A percentile compares a stretch with the other conserved stretches of the same genome.
phyloP scores from a whole-genome alignment of 2,797 vertebrate genomes.

The Harpagifer antarcticus region DNA sequence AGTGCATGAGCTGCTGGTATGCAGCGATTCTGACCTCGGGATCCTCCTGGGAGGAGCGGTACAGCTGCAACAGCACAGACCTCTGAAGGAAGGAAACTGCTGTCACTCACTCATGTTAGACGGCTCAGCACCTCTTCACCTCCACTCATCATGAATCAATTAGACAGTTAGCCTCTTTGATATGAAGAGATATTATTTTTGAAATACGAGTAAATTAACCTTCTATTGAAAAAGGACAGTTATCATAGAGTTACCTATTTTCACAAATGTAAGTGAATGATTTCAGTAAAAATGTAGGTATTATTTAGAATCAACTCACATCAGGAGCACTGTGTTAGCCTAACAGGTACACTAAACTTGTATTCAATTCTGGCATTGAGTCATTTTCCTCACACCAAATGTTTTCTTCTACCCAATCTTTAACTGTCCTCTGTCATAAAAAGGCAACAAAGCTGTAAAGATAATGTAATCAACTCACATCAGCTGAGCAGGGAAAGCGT shows the following conservation, averaged over 20 bases:
- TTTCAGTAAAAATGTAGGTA: no score
- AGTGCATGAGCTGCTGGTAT: slow-evolving; percentile 90
- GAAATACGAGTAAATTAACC: background rate
- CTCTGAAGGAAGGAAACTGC: slow-evolving; percentile 81
- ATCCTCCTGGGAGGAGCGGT: slow-evolving; percentile 84
- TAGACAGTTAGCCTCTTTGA: slow-evolving; percentile 1
- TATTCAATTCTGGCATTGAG: no score
- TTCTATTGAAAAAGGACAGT: background rate
- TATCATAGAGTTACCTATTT: background rate
- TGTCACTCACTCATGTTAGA: slow-evolving; percentile 59
- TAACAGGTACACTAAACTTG: no score
- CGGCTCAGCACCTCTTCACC: slow-evolving; percentile 55
- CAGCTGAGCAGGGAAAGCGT: slow-evolving; percentile 85
- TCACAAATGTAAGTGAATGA: background rate
- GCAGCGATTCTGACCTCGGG: slow-evolving; percentile 90
- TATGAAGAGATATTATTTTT: slow-evolving; percentile 6
- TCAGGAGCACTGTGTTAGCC: no score
- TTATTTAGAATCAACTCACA: no score
- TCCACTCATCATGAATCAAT: slow-evolving; percentile 51
- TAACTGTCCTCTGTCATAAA: no score
- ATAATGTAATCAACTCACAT: slow-evolving; percentile 77
- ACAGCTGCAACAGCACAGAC: slow-evolving; percentile 83
- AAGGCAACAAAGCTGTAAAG: no score
- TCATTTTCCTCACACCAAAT: no score
- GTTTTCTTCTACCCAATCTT: no score